These are phyloP conservation scores for Chaetops frenatus DNA, from an alignment of 2,113 vertebrate species.

Conservation along the genomic window DNA sequence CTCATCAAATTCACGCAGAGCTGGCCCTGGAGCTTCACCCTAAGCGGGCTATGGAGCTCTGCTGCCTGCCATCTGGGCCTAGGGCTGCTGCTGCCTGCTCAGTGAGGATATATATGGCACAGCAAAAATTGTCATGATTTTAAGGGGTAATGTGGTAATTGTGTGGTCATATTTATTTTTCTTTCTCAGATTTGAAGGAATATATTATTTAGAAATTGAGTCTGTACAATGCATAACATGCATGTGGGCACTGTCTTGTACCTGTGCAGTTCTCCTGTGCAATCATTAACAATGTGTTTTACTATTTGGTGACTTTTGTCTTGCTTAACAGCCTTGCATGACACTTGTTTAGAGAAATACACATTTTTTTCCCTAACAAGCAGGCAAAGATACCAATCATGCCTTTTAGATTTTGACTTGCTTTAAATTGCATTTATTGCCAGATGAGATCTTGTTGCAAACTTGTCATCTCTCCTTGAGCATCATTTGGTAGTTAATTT, in stretches of 20 bases:
- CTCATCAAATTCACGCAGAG: neutral
- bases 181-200: neutral
- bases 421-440: neutral
- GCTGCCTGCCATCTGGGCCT: neutral
- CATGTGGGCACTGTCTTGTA: neutral
- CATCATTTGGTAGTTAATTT: neutral
- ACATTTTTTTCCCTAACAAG: neutral
- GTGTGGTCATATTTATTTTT: neutral
- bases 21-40: neutral
- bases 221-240: neutral
- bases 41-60: neutral
- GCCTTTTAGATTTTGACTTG: neutral
- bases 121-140: rapidly evolving
- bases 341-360: neutral
- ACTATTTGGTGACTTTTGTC: neutral
- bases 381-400: neutral
- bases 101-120: rapidly evolving
- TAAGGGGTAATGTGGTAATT: neutral
- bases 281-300: neutral
- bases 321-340: neutral
- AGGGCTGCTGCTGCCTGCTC: neutral
- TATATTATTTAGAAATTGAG: neutral
- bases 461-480: neutral
- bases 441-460: neutral
- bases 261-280: neutral